Evolutionary conservation across 37 sponge, comb jelly and placozoan genomes (phyloP).

Genomic region (Aplysina aerophoba): DNA sequence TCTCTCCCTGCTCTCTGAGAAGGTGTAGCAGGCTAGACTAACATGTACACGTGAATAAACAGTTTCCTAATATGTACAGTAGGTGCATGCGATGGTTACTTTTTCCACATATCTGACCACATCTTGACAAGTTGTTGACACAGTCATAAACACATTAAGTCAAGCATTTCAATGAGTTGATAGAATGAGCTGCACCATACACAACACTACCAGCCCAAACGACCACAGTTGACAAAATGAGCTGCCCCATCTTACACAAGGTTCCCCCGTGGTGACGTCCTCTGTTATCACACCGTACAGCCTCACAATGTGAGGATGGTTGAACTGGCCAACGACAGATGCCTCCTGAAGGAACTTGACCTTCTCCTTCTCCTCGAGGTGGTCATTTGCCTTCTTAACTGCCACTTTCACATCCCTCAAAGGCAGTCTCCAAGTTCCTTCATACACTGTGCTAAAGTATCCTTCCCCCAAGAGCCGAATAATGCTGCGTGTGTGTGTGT

Average conservation of each 20-base stretch:
- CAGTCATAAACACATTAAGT: too few relatives aligned
- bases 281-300: neutral
- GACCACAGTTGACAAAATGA: too few relatives aligned
- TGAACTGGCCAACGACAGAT: constrained; percentile 22
- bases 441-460: constrained; percentile 10
- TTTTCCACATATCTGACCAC: too few relatives aligned
- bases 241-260: neutral
- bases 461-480: neutral
- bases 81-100: too few relatives aligned
- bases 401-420: neutral
- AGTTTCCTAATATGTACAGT: too few relatives aligned
- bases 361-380: neutral
- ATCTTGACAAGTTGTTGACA: too few relatives aligned
- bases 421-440: neutral
- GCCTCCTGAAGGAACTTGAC: constrained; percentile 32
- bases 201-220: too few relatives aligned
- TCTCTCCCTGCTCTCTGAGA: neutral
- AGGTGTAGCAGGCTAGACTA: neutral
- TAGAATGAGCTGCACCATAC: too few relatives aligned
- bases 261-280: neutral
- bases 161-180: too few relatives aligned
- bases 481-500: too few relatives aligned
- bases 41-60: too few relatives aligned
- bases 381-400: neutral
- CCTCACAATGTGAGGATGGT: constrained; percentile 12